Percentiles rank a stretch among this genome's conserved stretches.
Evolutionary conservation across 2,113 vertebrate genomes (phyloP).

Genomic region (Dipodomys spectabilis): DNA sequence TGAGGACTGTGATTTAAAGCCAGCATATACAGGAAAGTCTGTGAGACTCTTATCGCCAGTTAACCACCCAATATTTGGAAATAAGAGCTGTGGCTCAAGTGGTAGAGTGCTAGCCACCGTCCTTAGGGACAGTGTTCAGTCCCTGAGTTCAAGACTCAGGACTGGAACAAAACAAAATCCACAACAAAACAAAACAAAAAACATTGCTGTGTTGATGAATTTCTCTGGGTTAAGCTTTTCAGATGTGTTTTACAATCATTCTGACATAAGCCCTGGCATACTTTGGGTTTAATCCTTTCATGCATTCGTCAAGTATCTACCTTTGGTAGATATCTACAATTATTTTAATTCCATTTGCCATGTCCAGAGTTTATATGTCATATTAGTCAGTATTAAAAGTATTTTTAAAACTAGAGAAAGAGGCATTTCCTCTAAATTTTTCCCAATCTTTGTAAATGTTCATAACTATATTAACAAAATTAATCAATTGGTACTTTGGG

Average conservation of each 20-base stretch:
- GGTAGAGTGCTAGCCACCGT: no score
- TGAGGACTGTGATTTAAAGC: no score
- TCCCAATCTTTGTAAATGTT: constrained; percentile 7
- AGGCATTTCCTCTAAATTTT: not conserved
- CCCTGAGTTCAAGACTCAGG: no score
- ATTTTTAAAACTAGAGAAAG: constrained; percentile 28
- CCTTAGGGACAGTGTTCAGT: no score
- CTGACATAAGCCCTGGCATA: not conserved
- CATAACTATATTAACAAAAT: constrained; percentile 11
- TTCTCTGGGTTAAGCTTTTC: not conserved
- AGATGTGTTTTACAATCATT: not conserved
- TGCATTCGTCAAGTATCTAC: not conserved
- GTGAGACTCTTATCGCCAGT: no score
- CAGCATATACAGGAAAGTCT: no score
- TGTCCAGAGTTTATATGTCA: not conserved
- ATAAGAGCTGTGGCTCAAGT: no score
- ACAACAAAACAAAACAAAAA: not conserved
- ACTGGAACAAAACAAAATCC: no score
- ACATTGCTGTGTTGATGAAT: not conserved
- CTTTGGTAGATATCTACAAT: constrained; percentile 7
- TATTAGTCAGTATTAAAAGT: constrained; percentile 13
- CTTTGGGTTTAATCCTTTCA: not conserved
- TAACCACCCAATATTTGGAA: no score
- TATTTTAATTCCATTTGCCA: constrained; percentile 27
- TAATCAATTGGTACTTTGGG: constrained; percentile 21